Percentiles rank a stretch among this genome's conserved stretches.
These are phyloP conservation scores for Gymnobelideus leadbeateri DNA, from an alignment of 2,113 vertebrate species.

Conservation along the genomic window DNA sequence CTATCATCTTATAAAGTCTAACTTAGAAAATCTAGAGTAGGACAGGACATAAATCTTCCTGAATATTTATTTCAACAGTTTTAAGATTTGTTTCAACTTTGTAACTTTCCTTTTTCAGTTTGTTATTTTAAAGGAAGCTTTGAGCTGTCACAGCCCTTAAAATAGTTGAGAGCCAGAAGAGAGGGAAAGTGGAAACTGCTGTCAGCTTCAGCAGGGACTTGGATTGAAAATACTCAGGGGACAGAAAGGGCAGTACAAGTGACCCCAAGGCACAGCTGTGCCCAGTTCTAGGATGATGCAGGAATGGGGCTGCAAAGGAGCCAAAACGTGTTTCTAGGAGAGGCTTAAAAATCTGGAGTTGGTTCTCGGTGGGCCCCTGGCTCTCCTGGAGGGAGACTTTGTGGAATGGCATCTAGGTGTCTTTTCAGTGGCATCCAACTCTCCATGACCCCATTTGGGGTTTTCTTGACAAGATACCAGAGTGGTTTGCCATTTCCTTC, in stretches of 20 bases:
- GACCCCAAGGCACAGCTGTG: not conserved
- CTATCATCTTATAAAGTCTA: not conserved
- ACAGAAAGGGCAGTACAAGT: not conserved
- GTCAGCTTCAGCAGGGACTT: not conserved
- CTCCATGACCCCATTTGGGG: not conserved
- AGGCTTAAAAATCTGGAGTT: not conserved
- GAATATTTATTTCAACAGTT: not conserved
- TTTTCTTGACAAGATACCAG: not conserved
- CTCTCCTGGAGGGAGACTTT: not conserved
- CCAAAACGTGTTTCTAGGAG: not conserved
- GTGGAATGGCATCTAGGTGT: not conserved
- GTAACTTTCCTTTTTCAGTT: constrained; percentile 1
- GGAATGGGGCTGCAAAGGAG: not conserved
- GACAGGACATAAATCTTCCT: not conserved
- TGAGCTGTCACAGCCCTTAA: not conserved
- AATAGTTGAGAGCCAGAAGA: not conserved
- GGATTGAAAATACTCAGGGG: not conserved
- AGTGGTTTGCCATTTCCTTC: not conserved
- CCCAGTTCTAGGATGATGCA: not conserved
- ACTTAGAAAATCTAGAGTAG: not conserved
- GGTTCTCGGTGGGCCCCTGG: not conserved
- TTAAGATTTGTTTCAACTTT: not conserved
- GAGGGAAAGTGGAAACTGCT: not conserved
- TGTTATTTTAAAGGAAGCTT: not conserved
- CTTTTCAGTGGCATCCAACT: too few relatives aligned